Evolutionary conservation across 2,113 vertebrate species (phyloP).

Genomic region (Zosterops borbonicus): DNA sequence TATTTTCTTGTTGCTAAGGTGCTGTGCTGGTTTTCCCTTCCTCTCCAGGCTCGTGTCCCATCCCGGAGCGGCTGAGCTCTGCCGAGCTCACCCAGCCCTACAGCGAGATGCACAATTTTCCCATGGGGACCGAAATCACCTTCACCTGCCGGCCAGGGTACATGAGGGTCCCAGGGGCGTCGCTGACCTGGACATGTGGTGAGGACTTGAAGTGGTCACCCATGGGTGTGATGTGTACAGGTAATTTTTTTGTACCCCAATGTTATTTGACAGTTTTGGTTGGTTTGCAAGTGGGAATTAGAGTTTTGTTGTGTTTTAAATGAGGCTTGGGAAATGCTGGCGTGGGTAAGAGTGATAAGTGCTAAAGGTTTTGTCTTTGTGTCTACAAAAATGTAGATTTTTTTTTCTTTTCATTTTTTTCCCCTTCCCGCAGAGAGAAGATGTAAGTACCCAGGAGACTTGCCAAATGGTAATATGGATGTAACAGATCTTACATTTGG

Average conservation of each 20-base stretch:
- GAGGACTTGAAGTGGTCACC: background rate
- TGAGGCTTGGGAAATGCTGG: accelerated
- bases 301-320: background rate
- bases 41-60: accelerated
- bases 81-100: accelerated
- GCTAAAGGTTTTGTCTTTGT: background rate
- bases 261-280: accelerated
- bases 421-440: background rate
- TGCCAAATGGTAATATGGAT: background rate
- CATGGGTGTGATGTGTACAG: background rate
- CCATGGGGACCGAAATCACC: accelerated
- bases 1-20: background rate
- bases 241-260: background rate
- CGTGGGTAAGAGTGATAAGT: background rate
- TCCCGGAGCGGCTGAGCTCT: accelerated
- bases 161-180: accelerated
- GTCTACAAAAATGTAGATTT: background rate
- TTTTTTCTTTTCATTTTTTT: background rate
- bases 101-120: accelerated
- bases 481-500: background rate
- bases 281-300: background rate
- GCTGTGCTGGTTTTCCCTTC: background rate
- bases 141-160: background rate
- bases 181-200: accelerated
- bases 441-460: background rate